phyloP scores from a whole-genome alignment of 2,797 vertebrate genomes.

The Adelosebastes latens region DNA sequence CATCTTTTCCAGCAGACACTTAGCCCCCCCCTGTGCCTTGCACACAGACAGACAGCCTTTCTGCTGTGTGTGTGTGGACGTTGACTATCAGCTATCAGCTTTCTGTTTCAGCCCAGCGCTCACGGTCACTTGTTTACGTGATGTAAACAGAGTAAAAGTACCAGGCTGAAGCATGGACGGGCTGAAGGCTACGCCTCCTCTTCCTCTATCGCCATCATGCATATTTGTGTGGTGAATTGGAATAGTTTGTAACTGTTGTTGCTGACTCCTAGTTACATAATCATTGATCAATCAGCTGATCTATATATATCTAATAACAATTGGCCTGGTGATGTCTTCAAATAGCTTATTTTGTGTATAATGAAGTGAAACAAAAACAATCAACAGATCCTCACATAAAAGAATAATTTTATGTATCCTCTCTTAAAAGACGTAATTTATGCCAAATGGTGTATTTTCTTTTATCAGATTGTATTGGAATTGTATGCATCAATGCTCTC shows the following conservation, averaged over 20 bases:
- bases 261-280: too few species aligned
- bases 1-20: neutral
- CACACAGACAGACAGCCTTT: neutral
- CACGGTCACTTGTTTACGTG: neutral
- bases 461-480: neutral
- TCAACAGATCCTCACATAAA: neutral
- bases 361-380: neutral
- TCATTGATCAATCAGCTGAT: neutral
- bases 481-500: neutral
- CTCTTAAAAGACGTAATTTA: neutral
- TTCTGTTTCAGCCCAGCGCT: neutral
- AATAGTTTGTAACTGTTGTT: neutral
- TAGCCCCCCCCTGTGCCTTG: accelerated
- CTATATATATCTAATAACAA: neutral
- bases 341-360: neutral
- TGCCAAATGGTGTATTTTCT: neutral
- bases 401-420: neutral
- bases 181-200: constrained; percentile 39
- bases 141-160: constrained; percentile 59
- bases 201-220: neutral
- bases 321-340: neutral
- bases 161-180: neutral
- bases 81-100: too few species aligned
- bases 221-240: neutral
- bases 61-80: neutral